These are phyloP conservation scores for Eristalis pertinax DNA, from an alignment of 2,888 invertebrate genomes.

Conservation along the genomic window DNA sequence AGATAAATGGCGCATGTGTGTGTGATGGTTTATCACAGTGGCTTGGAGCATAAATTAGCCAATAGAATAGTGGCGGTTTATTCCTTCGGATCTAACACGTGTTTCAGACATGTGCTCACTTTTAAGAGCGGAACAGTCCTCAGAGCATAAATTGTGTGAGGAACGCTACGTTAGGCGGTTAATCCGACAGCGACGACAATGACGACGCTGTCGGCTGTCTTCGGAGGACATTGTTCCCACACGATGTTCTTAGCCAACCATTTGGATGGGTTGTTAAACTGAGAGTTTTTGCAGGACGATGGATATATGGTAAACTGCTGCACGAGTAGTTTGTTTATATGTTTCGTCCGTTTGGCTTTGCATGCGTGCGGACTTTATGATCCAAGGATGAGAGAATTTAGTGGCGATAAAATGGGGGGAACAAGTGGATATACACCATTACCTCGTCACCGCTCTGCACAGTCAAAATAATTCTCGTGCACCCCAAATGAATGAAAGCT, in stretches of 20 bases:
- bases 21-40: slow-evolving; percentile 51
- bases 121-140: not conserved
- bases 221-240: not conserved
- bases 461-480: too few relatives aligned
- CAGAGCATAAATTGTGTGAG: slow-evolving; percentile 9
- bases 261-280: not conserved
- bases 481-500: too few relatives aligned
- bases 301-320: not conserved
- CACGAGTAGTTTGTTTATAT: not conserved
- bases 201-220: not conserved
- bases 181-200: not conserved
- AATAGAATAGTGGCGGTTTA: slow-evolving; percentile 26
- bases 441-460: not conserved
- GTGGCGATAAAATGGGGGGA: not conserved
- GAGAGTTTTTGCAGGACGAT: not conserved
- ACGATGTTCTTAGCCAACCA: not conserved
- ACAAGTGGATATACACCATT: not conserved
- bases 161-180: not conserved
- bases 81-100: slow-evolving; percentile 28
- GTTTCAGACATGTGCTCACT: slow-evolving; percentile 7
- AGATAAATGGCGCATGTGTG: slow-evolving; percentile 41
- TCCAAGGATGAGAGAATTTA: not conserved
- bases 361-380: not conserved
- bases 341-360: not conserved
- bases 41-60: slow-evolving; percentile 49